Evolutionary conservation across 2,888 invertebrate species (phyloP), one percentile per base, ranked within the genome.

Genomic region (Tetragonula carbonaria): DNA sequence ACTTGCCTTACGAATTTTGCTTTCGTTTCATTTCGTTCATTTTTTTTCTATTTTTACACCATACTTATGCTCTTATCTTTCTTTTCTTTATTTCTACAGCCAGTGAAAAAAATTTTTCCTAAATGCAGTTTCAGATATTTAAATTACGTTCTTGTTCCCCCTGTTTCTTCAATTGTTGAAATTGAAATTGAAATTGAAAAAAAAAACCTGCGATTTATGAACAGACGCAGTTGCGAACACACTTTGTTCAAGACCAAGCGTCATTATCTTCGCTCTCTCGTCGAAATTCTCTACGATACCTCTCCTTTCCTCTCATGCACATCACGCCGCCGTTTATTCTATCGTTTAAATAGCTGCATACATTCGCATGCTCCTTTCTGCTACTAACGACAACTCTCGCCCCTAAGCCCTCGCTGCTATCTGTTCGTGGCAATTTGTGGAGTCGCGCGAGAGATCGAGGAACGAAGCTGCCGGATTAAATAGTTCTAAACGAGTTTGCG

Each of bases 401-500:
- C 51, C n/a, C 28, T 55, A 55, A 45, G 45, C 45, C 8, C 1
- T 8, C 63, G 45, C 68, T n/a, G 13, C 65, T 65, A n/a, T 59
- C n/a, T 45, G 45, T 28, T 53, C 33, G 18, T 65, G 4, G 11
- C 50, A 55, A 72, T 23, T 55, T 28, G 62, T 38, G 70, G 57
- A 45, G 63, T 6, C 74, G 8, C 38, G n/a, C 72, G 76, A 82
- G 82, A 82, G 82, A 82, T 76, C 50, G 51, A 67, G 57, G 76
- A 82, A 14, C 57, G 51, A 73, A 73, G 55, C 67, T 53, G n/a
- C 18, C 72, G 23, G 68, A 82, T 83, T 83, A 82, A 83, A 75
- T 75, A 62, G 63, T 57, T 66, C 67, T 63, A 76, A 82, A 82
- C 76, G 82, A 82, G 67, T 82, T 82, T 68, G 59, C 63, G 66